Base-by-base conservation (phyloP, 2,797 vertebrate species). In the Siniperca undulata region DNA sequence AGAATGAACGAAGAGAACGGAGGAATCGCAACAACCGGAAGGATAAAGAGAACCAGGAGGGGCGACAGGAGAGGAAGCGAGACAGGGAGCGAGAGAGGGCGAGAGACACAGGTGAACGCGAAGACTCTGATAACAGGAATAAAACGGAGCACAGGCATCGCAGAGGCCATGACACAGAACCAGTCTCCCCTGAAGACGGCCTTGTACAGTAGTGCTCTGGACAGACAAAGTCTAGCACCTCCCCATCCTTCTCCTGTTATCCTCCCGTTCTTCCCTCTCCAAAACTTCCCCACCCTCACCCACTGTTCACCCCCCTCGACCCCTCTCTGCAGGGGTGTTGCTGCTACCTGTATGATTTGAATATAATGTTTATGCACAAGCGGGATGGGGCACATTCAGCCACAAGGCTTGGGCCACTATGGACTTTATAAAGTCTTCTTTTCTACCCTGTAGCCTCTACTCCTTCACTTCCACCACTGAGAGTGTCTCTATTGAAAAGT, bases 311-410 rank as follows among this genome's bases (percentile, higher is more conserved):
- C 92, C 93, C 91, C 68, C 86, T 91, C 79, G 82, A 81, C 92
- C 94, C 93, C 94, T 90, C 79, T 75, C 80, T 80, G 84, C 82
- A 91, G 95, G 96, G 96, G 96, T 96, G 95, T 95, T 97, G 98
- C 98, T 99, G 98, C 98, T 99, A 98, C 93, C 93, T 96, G 94
- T 95, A 94, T 92, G 93, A 95, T 95, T 96, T 95, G 92, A 95
- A 91, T 92, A 94, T 91, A 95, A 94, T 95, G 91, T 95, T 95
- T 89, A 94, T 95, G 95, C 95, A 94, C 95, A 95, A 93, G 86
- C 85, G 75, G 92, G 90, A 94, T 76, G 81, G 93, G 92, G 88
- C 90, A 86, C 83, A 83, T 90, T 90, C 84, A 88, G 89, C 91
- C 91, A 86, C 83, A 89, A 78, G 90, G 84, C 88, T 83, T 79